Evolutionary conservation across 2,888 invertebrate genomes (phyloP).

Genomic region (Alsophila aescularia): DNA sequence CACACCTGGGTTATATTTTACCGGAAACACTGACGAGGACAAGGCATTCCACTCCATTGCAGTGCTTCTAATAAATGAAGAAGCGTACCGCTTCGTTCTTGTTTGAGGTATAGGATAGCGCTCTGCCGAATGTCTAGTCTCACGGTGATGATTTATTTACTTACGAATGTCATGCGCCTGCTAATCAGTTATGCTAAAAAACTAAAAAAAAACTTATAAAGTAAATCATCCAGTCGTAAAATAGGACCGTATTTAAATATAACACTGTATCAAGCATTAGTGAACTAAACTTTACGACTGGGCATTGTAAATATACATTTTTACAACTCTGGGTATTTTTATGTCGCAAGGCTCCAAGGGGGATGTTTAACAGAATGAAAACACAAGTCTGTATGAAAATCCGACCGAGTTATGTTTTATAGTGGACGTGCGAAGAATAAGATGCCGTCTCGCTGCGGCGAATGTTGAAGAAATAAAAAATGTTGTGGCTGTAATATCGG

Average conservation of each 20-base stretch:
- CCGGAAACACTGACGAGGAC: too few relatives aligned
- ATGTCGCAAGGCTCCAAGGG: slow-evolving; percentile 55
- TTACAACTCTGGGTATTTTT: slow-evolving; percentile 70
- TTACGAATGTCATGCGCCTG: too few relatives aligned
- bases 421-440: slow-evolving; percentile 79
- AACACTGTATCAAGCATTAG: slow-evolving; percentile 28
- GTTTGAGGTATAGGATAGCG: too few relatives aligned
- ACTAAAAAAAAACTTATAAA: too few relatives aligned
- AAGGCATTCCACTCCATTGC: too few relatives aligned
- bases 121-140: too few relatives aligned
- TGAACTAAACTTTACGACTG: slow-evolving; percentile 38
- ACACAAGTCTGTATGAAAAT: slow-evolving; percentile 78
- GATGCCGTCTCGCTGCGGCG: slow-evolving; percentile 50
- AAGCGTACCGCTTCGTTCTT: too few relatives aligned
- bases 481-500: background rate
- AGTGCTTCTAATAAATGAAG: too few relatives aligned
- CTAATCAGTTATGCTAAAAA: too few relatives aligned
- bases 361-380: slow-evolving; percentile 68
- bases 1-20: too few relatives aligned
- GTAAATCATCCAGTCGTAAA: background rate
- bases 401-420: slow-evolving; percentile 81
- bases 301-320: slow-evolving; percentile 44
- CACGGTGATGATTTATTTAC: too few relatives aligned
- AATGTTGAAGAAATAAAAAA: slow-evolving; percentile 29
- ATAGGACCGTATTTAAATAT: slow-evolving; percentile 12